phyloP scores from a whole-genome alignment of 2,113 vertebrate genomes.

The Chauna torquata region DNA sequence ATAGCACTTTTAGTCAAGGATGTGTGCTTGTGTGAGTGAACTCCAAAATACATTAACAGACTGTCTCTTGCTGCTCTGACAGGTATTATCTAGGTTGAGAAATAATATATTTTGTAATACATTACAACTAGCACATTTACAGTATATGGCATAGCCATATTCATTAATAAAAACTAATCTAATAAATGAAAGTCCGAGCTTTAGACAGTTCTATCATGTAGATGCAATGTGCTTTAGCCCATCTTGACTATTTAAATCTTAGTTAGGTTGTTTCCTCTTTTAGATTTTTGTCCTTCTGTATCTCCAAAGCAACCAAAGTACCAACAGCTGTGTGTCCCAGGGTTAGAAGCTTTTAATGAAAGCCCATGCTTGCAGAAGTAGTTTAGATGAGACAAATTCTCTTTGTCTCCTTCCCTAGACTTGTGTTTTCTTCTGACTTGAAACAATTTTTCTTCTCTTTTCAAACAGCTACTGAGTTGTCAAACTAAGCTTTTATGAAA shows the following conservation, averaged over 20 bases:
- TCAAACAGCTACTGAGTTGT: not conserved
- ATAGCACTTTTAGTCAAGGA: not conserved
- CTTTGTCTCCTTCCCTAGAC: not conserved
- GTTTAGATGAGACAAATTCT: not conserved
- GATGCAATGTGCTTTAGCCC: not conserved
- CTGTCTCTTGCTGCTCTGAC: not conserved
- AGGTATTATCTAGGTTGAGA: not conserved
- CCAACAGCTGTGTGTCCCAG: not conserved
- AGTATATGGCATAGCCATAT: not conserved
- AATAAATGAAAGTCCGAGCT: not conserved
- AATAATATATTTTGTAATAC: not conserved
- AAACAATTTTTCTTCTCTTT: not conserved
- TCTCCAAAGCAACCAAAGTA: not conserved
- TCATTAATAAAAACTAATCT: not conserved
- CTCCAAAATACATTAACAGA: not conserved
- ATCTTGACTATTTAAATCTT: not conserved
- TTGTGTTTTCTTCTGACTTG: not conserved
- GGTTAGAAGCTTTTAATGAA: not conserved
- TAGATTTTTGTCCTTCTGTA: not conserved
- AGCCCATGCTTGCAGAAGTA: not conserved
- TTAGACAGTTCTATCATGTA: not conserved
- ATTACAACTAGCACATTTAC: not conserved
- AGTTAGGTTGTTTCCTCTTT: not conserved
- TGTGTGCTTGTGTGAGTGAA: not conserved
- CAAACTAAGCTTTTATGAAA: not conserved